phyloP scores from a whole-genome alignment of 2,113 vertebrate genomes.

The Uria lomvia region DNA sequence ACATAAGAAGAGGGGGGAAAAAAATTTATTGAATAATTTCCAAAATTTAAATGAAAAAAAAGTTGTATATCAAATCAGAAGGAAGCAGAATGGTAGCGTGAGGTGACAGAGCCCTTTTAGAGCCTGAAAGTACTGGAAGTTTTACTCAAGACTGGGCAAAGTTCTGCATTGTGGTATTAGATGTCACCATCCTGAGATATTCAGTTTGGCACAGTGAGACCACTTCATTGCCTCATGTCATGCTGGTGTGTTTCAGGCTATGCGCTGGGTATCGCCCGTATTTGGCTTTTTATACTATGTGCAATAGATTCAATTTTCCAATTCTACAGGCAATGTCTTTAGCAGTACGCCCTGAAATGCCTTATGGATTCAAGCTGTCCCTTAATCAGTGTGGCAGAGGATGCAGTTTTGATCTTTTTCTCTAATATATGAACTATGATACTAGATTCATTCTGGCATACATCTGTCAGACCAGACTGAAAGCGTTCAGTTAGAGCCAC shows the following conservation, averaged over 20 bases:
- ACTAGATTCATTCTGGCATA: constrained; percentile 1
- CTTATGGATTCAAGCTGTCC: constrained; percentile 22
- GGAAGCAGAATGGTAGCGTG: not conserved
- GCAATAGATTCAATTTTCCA: constrained; percentile 7
- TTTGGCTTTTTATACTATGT: not conserved
- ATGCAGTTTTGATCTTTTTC: constrained; percentile 17
- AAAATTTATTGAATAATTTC: not conserved
- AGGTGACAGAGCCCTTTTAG: not conserved
- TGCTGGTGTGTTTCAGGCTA: not conserved
- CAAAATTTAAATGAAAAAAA: not conserved
- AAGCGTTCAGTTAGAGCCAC: constrained; percentile 4
- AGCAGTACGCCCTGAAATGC: constrained; percentile 4
- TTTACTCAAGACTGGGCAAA: not conserved
- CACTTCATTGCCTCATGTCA: constrained; percentile 11
- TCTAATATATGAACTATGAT: not conserved
- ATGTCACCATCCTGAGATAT: not conserved
- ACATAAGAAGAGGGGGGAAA: not conserved
- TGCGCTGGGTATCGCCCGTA: not conserved
- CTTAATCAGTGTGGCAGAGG: constrained; percentile 26
- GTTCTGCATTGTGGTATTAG: not conserved
- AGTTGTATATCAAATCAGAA: not conserved
- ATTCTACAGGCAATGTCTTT: not conserved
- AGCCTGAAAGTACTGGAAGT: not conserved
- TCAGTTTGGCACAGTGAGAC: not conserved
- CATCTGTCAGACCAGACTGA: constrained; percentile 5